These are phyloP conservation scores for Hippocampus guttulatus DNA, from an alignment of 2,113 vertebrate genomes.

Conservation along the genomic window DNA sequence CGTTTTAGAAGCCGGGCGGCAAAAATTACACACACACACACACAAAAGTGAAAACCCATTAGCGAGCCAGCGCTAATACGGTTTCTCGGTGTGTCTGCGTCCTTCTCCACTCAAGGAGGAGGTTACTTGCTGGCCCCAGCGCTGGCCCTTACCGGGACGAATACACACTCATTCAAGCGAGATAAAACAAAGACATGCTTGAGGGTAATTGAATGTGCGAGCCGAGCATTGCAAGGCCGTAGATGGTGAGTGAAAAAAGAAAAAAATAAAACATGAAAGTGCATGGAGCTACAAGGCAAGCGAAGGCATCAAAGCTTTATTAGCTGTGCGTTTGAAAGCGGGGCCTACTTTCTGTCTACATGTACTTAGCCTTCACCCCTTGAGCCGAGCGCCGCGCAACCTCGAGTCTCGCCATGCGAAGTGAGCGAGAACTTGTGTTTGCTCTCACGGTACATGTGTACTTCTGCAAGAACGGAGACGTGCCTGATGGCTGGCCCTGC, in stretches of 20 bases:
- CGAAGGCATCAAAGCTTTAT: slow-evolving; percentile 61
- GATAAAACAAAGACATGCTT: slow-evolving; percentile 61
- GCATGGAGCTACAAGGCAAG: slow-evolving; percentile 31
- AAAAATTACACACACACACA: slow-evolving; percentile 34
- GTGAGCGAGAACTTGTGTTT: slow-evolving; percentile 60
- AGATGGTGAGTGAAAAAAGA: background rate
- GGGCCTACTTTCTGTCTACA: slow-evolving; percentile 33
- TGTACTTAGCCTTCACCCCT: slow-evolving; percentile 51
- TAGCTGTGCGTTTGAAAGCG: slow-evolving; percentile 52
- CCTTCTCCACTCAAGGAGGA: slow-evolving; percentile 13
- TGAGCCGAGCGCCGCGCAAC: slow-evolving; percentile 43
- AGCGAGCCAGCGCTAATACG: slow-evolving; percentile 31
- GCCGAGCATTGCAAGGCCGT: slow-evolving; percentile 25
- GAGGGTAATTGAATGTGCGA: slow-evolving; percentile 51
- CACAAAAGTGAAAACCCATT: slow-evolving; percentile 57
- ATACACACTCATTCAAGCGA: slow-evolving; percentile 33
- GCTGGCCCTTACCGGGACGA: slow-evolving; percentile 33
- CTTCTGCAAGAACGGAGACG: slow-evolving; percentile 34
- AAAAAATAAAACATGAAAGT: slow-evolving; percentile 9
- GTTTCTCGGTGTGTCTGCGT: slow-evolving; percentile 28
- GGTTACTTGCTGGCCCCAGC: slow-evolving; percentile 24
- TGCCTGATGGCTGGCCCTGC: slow-evolving; percentile 44
- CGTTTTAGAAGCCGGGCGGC: slow-evolving; percentile 47
- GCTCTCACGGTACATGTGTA: slow-evolving; percentile 59
- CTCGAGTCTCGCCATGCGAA: slow-evolving; percentile 12